These are phyloP conservation scores for Petromus typicus DNA, from an alignment of 2,113 vertebrate species.

Conservation along the genomic window DNA sequence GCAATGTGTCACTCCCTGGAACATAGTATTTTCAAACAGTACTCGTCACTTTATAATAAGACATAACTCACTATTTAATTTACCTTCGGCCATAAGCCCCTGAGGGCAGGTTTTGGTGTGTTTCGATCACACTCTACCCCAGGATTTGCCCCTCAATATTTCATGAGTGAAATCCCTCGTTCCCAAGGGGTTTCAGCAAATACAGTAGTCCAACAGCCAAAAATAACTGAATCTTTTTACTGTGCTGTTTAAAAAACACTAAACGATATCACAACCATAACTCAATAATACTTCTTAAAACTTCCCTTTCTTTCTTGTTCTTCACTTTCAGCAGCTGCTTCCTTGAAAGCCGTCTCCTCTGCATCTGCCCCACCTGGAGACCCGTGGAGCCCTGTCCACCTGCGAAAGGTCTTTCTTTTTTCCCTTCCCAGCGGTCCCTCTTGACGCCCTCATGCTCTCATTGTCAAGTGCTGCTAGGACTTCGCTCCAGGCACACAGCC, in stretches of 20 bases:
- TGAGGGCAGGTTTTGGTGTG: background rate
- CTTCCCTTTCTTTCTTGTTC: background rate
- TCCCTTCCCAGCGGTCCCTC: background rate
- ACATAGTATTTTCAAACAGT: background rate
- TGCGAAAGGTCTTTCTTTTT: background rate
- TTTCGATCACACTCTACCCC: background rate
- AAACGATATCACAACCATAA: background rate
- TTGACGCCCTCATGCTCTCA: background rate
- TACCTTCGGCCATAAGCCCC: background rate
- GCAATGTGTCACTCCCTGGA: background rate
- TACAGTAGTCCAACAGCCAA: background rate
- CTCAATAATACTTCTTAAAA: background rate
- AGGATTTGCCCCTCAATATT: background rate
- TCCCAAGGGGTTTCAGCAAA: slow-evolving; percentile 6
- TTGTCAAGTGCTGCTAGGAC: background rate
- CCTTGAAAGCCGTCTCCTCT: background rate
- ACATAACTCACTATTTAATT: background rate
- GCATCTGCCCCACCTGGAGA: background rate
- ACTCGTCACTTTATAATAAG: background rate
- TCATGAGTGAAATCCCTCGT: slow-evolving; percentile 4
- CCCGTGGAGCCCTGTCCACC: too few relatives aligned
- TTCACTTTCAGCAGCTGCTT: background rate
- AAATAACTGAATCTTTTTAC: slow-evolving; percentile 1
- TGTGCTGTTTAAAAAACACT: background rate
- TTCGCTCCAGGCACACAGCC: background rate